Conservation (phyloP, 1,140 invertebrate species). For the Olivierus martensii region DNA sequence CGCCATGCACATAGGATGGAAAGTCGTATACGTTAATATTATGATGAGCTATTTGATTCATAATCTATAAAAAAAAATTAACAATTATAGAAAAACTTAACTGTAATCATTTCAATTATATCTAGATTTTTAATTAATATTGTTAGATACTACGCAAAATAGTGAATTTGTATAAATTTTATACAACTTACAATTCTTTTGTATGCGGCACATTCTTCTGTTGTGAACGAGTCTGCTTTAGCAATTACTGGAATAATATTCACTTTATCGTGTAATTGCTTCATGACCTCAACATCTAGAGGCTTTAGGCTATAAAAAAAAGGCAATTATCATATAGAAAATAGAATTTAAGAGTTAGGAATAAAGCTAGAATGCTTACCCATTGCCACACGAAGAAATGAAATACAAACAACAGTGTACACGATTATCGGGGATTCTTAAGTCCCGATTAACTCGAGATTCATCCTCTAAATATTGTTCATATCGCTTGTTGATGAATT, state of each 20-base stretch:
- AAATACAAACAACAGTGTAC: conserved; percentile 99
- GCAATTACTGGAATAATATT: conserved; percentile 98
- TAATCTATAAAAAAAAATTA: conserved; percentile 57
- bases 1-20: conserved; percentile 56
- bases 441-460: conserved; percentile 66
- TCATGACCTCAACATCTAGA: conserved; percentile 97
- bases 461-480: conserved; percentile 90
- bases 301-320: conserved; percentile 53
- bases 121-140: too few species aligned
- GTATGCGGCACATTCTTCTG: conserved; percentile 87
- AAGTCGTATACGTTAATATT: conserved; percentile 99
- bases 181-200: conserved; percentile 49
- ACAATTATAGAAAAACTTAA: too few species aligned
- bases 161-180: too few species aligned
- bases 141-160: too few species aligned
- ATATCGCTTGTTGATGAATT: conserved; percentile 93
- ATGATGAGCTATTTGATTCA: conserved; percentile 91
- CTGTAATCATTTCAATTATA: too few species aligned
- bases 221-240: conserved; percentile 96
- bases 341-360: too few species aligned
- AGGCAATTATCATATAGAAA: too few species aligned
- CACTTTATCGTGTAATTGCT: conserved; percentile 92
- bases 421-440: conserved; percentile 40
- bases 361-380: conserved; percentile 25
- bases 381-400: conserved; percentile 92